Conservation (phyloP, 2,113 vertebrate species). For the Pollimyrus isidori region DNA sequence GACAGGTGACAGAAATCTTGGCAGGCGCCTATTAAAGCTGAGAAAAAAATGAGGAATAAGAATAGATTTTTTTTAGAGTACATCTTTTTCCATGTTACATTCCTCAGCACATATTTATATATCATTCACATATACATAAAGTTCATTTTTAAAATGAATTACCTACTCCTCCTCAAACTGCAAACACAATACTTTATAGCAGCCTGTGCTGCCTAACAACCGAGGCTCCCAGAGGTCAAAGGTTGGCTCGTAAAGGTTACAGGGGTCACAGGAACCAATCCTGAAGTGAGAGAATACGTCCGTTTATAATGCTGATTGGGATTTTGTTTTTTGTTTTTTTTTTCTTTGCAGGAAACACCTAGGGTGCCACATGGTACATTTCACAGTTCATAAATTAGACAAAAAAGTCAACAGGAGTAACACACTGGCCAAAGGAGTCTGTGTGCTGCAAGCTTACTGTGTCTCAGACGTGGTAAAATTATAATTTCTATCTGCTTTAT, state of each 20-base stretch:
- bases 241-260: slow-evolving; percentile 53
- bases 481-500: slow-evolving; percentile 28
- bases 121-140: not conserved
- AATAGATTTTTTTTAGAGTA: not conserved
- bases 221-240: slow-evolving; percentile 46
- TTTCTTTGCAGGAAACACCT: slow-evolving; percentile 56
- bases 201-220: slow-evolving; percentile 23
- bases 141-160: slow-evolving; percentile 13
- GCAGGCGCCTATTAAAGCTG: not conserved
- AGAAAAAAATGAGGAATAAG: not conserved
- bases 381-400: slow-evolving; percentile 50
- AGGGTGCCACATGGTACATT: slow-evolving; percentile 52
- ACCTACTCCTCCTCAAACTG: slow-evolving; percentile 18
- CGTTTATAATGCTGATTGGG: slow-evolving; percentile 42
- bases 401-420: slow-evolving; percentile 36
- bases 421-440: slow-evolving; percentile 23
- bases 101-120: not conserved
- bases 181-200: slow-evolving; percentile 27
- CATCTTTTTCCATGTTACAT: not conserved
- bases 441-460: not conserved
- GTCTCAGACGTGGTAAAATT: slow-evolving; percentile 19
- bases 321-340: slow-evolving; percentile 30
- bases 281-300: slow-evolving; percentile 44
- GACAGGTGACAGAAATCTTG: not conserved
- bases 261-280: slow-evolving; percentile 41